Base-by-base conservation (phyloP, 2,113 vertebrate species). In the Alexandromys fortis region DNA sequence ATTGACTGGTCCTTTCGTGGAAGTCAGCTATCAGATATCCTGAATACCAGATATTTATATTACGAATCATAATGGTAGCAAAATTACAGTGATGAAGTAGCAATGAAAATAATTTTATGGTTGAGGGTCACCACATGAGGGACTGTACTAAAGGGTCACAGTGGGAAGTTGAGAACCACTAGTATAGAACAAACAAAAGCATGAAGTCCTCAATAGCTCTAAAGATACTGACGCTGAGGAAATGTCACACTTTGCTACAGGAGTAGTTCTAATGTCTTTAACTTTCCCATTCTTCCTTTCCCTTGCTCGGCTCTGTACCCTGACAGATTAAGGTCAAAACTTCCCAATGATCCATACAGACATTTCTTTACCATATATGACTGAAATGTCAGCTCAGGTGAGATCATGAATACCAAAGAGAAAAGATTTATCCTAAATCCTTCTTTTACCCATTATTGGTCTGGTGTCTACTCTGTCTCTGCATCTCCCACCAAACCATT, bases 281-380 rank as follows among this genome's bases (percentile, higher is more conserved):
- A 91, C 17, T 89, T 94, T 30, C 72, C 21, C 21, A 63, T 70
- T 67, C 16, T 91, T 22, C 30, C 73, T 88, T 92, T 49, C 33
- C 21, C 49, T 85, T 93, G 35, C 22, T 96, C 38, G 42, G 70
- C 61, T 94, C 70, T 9, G 47, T n/a, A 94, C 4, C 19, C 63
- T 95, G 82, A 94, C 68, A 94, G 86, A 92, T 83, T 86, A 28
- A 76, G 91, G 83, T 77, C 65, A 86, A 45, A 89, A 93, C 91
- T 86, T 72, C 90, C 24, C 96, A 91, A 85, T 76, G 90, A 63
- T 94, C 47, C 72, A 77, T 81, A 78, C 0, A 49, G 61, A 97
- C 24, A 55, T 83, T 89, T 86, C 45, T 90, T 90, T 76, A 90
- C 91, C 83, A 91, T n/a, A 58, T 12, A 76, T 86, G 82, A 91